Conservation (phyloP, 2,113 vertebrate species). For the Aleadryas rufinucha region DNA sequence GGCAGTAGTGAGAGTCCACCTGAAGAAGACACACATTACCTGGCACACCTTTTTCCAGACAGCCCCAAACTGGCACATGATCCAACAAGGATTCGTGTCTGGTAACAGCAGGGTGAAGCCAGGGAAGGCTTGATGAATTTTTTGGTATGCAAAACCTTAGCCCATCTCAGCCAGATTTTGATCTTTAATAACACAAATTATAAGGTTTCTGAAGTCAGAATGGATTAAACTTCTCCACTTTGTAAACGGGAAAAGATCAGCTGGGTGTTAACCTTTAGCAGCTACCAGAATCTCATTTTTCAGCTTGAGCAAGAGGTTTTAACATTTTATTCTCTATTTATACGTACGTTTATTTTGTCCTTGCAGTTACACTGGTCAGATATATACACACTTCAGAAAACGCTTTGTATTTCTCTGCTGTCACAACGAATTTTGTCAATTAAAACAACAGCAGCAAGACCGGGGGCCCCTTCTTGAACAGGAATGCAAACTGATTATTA, state of each 20-base stretch:
- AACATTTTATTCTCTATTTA: background rate
- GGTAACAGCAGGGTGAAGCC: background rate
- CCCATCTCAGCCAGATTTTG: background rate
- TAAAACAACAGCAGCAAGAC: background rate
- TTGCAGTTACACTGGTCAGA: background rate
- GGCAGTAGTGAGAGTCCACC: constrained; percentile 99
- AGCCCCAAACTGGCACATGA: rapidly evolving
- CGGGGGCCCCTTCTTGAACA: background rate
- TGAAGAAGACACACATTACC: constrained; percentile 1
- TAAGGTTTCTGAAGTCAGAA: background rate
- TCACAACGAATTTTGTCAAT: background rate
- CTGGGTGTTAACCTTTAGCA: background rate
- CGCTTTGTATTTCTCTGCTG: background rate
- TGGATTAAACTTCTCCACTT: background rate
- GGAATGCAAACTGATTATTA: background rate
- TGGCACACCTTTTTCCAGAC: background rate
- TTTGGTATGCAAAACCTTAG: background rate
- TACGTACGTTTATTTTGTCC: background rate
- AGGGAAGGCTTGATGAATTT: background rate
- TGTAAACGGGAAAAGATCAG: background rate
- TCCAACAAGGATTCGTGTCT: background rate
- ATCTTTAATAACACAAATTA: background rate
- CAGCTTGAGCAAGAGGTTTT: background rate
- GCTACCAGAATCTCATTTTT: background rate
- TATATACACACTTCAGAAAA: rapidly evolving